Evolutionary conservation across 2,797 vertebrate species (phyloP).

Genomic region (Cyclopterus lumpus): DNA sequence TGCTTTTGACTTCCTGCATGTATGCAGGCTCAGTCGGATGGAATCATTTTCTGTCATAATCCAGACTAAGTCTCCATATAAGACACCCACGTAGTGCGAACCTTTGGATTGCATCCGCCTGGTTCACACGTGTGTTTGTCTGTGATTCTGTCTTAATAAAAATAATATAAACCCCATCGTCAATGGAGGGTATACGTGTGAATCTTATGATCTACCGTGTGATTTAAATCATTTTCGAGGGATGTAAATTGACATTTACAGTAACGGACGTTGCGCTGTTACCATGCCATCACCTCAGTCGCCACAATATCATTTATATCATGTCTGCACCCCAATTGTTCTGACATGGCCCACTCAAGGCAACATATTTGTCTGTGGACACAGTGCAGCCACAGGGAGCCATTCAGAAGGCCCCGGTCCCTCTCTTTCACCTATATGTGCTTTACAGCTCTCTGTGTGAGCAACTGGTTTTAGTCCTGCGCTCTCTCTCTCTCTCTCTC

Average conservation of each 20-base stretch:
- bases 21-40: not conserved
- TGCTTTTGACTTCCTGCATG: not conserved
- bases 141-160: not conserved
- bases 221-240: not conserved
- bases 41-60: not conserved
- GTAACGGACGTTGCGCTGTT: not conserved
- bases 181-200: not conserved
- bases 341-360: conserved; percentile 31
- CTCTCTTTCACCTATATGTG: conserved; percentile 28
- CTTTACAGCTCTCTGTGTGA: conserved; percentile 37
- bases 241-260: not conserved
- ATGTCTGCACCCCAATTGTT: conserved; percentile 30
- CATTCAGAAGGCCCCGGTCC: conserved; percentile 41
- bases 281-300: not conserved
- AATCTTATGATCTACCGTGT: not conserved
- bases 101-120: not conserved
- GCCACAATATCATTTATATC: conserved; percentile 8
- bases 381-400: conserved; percentile 51
- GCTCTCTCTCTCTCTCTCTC: too few species aligned
- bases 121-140: not conserved
- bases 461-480: conserved; percentile 44
- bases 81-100: not conserved
- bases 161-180: not conserved
- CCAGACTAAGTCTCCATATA: not conserved
- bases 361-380: conserved; percentile 42